Percentiles rank a stretch among this genome's conserved stretches.
phyloP scores from a whole-genome alignment of 2,888 invertebrate species.

The Corbicula japonica region DNA sequence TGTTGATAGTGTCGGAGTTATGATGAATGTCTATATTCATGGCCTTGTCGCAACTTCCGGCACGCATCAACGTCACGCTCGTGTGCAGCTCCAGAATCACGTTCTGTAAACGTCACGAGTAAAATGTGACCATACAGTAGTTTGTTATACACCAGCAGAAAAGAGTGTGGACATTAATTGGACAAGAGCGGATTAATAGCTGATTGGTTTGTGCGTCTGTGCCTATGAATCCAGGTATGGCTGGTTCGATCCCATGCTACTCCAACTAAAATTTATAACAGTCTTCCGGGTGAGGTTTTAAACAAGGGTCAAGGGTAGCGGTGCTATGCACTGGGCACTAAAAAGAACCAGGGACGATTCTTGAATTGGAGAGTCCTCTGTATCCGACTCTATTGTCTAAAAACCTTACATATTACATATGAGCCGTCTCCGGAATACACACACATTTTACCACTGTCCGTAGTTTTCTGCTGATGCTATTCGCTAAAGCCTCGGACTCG shows the following conservation, averaged over 20 bases:
- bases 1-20: conserved; percentile 40
- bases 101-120: conserved; percentile 20
- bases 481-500: no score
- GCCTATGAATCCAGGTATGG: background rate
- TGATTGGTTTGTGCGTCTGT: background rate
- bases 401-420: no score
- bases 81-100: conserved; percentile 44
- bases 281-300: no score
- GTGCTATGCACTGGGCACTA: no score
- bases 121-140: background rate
- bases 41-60: conserved; percentile 34
- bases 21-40: conserved; percentile 59
- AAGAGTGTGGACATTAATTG: background rate
- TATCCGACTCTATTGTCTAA: no score
- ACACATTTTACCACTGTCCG: no score
- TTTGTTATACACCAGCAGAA: background rate
- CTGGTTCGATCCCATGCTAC: background rate
- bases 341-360: no score
- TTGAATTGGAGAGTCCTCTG: no score
- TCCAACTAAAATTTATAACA: background rate
- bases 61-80: conserved; percentile 34
- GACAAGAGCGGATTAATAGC: background rate
- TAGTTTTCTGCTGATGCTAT: no score
- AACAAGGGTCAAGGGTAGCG: no score
- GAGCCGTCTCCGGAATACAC: no score